These are phyloP conservation scores for Sebastes taczanowskii DNA, from an alignment of 2,797 vertebrate genomes.

Conservation along the genomic window DNA sequence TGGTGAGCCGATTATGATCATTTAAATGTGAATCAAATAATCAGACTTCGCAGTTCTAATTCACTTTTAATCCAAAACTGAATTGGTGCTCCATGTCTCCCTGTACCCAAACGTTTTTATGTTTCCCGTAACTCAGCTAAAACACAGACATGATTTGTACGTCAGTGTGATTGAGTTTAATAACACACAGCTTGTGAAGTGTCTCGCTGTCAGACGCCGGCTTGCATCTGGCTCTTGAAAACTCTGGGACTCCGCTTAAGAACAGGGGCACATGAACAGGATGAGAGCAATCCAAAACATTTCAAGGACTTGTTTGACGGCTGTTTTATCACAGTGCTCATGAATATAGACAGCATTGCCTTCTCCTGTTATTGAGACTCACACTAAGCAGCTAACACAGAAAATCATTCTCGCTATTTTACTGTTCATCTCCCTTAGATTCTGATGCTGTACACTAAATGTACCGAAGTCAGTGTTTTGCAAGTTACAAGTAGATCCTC, in stretches of 20 bases:
- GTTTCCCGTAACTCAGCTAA: neutral
- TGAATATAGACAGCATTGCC: conserved; percentile 57
- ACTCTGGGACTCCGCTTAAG: neutral
- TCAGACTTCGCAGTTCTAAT: neutral
- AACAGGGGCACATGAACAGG: conserved; percentile 1
- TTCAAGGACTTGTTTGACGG: conserved; percentile 42
- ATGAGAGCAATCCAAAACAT: conserved; percentile 23
- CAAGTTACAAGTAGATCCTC: neutral
- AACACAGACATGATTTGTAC: neutral
- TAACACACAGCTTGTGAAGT: conserved; percentile 6
- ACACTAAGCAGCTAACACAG: conserved; percentile 7
- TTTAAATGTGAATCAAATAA: neutral
- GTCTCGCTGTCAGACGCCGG: neutral
- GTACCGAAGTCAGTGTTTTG: neutral
- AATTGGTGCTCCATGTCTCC: neutral
- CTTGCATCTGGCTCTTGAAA: conserved; percentile 14
- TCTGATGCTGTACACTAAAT: neutral
- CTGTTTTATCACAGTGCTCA: conserved; percentile 44
- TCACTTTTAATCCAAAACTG: neutral
- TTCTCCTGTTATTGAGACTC: conserved; percentile 36
- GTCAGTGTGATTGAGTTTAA: conserved; percentile 17
- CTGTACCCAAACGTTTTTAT: neutral
- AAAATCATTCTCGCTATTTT: conserved; percentile 1
- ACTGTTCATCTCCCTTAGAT: neutral
- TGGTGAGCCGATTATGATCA: neutral